Percentiles rank a stretch among this genome's conserved stretches.
Conservation (phyloP, 1,140 invertebrate species). For the Monochamus saltuarius region DNA sequence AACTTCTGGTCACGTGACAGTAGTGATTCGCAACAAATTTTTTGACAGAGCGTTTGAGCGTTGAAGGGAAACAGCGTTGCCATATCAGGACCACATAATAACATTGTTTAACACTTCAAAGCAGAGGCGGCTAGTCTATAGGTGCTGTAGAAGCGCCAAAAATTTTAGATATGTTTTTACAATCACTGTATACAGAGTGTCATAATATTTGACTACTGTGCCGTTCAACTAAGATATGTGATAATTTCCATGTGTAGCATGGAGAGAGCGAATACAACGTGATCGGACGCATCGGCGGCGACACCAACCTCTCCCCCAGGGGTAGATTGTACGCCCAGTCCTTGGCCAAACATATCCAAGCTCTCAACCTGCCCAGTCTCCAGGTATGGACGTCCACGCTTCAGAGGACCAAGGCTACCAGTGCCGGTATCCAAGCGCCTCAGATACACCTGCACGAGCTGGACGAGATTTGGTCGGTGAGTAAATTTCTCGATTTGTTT, state of each 20-base stretch:
- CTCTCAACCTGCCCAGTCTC: conserved; percentile 66
- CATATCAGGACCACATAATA: no score
- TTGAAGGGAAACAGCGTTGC: no score
- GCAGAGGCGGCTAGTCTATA: no score
- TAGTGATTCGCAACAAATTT: no score
- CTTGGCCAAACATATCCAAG: conserved; percentile 73
- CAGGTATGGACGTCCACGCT: conserved; percentile 88
- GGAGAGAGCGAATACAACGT: conserved; percentile 92
- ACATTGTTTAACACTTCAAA: no score
- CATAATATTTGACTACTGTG: no score
- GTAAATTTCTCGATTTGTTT: conserved; percentile 28
- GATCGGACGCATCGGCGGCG: conserved; percentile 86
- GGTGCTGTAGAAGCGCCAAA: no score
- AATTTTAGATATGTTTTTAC: no score
- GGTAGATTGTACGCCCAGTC: conserved; percentile 78
- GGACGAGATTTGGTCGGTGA: conserved; percentile 89
- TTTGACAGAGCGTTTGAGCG: no score
- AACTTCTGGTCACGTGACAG: no score
- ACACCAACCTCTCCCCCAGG: conserved; percentile 77
- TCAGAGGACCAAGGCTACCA: conserved; percentile 84
- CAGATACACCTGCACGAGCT: conserved; percentile 76
- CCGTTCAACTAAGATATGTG: no score
- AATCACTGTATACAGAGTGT: no score
- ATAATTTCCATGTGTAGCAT: conserved; percentile 62
- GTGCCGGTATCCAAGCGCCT: conserved; percentile 74